A percentile compares a stretch with the other conserved stretches of the same genome.
Conservation (phyloP, 2,113 vertebrate genomes). For the Ceyx cyanopectus region DNA sequence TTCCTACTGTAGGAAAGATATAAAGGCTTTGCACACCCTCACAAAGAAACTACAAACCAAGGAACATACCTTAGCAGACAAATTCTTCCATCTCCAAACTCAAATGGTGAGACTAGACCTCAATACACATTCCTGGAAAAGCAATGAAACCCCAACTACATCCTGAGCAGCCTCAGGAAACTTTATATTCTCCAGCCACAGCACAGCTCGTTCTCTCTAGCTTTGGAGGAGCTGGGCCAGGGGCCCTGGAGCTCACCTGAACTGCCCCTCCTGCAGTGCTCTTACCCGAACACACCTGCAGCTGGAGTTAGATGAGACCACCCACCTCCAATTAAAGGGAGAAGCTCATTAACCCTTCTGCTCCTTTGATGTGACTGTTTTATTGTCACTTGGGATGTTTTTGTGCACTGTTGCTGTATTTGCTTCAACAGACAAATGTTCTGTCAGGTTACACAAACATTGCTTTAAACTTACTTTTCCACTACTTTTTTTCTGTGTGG, state of each 20-base stretch:
- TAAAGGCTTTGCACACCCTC: accelerated
- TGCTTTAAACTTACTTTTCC: constrained; percentile 69
- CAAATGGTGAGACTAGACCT: background rate
- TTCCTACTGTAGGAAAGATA: background rate
- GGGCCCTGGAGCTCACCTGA: background rate
- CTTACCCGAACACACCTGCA: background rate
- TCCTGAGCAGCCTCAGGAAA: accelerated
- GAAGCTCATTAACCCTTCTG: background rate
- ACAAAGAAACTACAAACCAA: background rate
- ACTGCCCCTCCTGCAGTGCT: background rate
- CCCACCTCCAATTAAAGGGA: background rate
- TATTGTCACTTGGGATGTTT: background rate
- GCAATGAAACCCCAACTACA: accelerated
- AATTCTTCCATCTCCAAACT: background rate
- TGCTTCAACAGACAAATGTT: background rate
- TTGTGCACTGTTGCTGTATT: background rate
- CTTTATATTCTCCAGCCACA: background rate
- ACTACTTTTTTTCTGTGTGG: background rate
- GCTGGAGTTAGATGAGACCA: background rate
- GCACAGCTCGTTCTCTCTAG: background rate
- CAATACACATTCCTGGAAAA: accelerated
- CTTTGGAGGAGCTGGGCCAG: background rate
- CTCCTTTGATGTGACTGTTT: background rate
- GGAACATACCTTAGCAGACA: background rate
- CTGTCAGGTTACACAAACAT: constrained; percentile 47